Evolutionary conservation across 2,113 vertebrate species (phyloP).

Genomic region (Oriolus oriolus): DNA sequence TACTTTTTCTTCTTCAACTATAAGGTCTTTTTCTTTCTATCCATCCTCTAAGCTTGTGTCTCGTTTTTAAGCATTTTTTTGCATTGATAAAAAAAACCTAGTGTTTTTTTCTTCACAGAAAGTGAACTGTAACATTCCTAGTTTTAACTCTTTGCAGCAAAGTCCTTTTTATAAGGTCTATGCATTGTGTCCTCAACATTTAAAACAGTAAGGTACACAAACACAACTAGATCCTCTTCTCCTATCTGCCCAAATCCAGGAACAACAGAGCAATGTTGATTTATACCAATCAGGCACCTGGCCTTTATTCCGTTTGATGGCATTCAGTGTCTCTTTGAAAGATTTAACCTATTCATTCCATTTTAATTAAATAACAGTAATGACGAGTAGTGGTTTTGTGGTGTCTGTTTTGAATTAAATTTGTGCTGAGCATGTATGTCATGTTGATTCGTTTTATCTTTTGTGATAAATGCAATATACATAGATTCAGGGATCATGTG

Average conservation of each 20-base stretch:
- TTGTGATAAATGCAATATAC: neutral
- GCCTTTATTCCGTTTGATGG: neutral
- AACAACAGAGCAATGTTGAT: neutral
- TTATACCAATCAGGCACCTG: neutral
- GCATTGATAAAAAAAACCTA: neutral
- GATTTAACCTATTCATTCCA: neutral
- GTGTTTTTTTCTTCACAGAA: neutral
- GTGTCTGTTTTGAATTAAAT: slow-evolving; percentile 24
- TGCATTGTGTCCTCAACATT: neutral
- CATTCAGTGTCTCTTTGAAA: neutral
- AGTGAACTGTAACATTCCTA: neutral
- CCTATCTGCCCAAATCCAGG: neutral
- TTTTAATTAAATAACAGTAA: slow-evolving; percentile 11
- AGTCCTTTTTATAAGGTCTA: neutral
- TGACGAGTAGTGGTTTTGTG: neutral
- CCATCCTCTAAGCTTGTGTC: neutral
- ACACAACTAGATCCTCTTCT: neutral
- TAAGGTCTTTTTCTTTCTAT: neutral
- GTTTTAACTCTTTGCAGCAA: neutral
- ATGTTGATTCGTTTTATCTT: neutral
- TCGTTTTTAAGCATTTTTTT: neutral
- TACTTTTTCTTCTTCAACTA: neutral
- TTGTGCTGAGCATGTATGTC: neutral
- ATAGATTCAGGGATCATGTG: neutral
- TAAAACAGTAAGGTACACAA: neutral